phyloP scores from a whole-genome alignment of 2,113 vertebrate genomes.

The Phylloscopus trochilus region DNA sequence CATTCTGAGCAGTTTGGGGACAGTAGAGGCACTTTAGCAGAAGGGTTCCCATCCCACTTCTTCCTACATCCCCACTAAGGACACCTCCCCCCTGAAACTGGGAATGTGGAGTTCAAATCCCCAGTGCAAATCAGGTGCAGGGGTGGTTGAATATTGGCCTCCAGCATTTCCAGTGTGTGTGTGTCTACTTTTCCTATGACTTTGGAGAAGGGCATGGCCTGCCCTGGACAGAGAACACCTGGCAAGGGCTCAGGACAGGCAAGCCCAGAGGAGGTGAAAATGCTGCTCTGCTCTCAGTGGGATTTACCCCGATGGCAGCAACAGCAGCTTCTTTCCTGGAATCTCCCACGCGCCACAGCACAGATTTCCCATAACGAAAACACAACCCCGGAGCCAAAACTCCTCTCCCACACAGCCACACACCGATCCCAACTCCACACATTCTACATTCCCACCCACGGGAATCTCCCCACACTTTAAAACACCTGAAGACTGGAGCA shows the following conservation, averaged over 20 bases:
- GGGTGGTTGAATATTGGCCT: not conserved
- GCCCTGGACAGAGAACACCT: not conserved
- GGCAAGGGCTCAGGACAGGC: not conserved
- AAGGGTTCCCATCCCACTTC: not conserved
- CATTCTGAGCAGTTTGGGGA: not conserved
- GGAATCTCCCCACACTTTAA: not conserved
- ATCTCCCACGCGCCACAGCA: not conserved
- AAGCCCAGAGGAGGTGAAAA: not conserved
- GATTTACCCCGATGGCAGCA: not conserved
- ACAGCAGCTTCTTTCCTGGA: not conserved
- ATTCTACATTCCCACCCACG: not conserved
- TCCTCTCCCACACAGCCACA: not conserved
- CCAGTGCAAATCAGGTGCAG: fast-evolving
- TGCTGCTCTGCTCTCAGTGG: not conserved
- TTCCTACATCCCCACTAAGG: not conserved
- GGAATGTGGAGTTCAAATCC: not conserved
- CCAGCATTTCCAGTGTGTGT: fast-evolving
- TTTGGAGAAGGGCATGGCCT: not conserved
- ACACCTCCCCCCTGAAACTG: fast-evolving
- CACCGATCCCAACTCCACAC: fast-evolving
- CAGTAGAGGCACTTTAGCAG: not conserved
- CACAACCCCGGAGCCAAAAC: conserved; percentile 3
- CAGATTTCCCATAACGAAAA: not conserved
- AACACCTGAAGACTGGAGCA: not conserved
- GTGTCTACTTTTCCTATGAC: not conserved